phyloP scores from a whole-genome alignment of 2,113 vertebrate species.

The Ammospiza nelsoni region DNA sequence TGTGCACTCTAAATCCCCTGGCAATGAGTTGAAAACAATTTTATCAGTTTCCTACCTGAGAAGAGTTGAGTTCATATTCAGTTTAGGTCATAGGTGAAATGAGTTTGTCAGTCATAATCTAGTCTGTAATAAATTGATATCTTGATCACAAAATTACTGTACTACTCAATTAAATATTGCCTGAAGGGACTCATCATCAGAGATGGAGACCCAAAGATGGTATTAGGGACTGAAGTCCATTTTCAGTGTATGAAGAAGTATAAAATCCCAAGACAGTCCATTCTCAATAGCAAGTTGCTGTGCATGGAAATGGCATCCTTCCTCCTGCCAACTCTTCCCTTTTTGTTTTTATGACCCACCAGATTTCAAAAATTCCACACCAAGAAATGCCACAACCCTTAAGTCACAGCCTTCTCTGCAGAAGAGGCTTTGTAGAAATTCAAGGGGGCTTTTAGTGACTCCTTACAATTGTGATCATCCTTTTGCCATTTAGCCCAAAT shows the following conservation, averaged over 20 bases:
- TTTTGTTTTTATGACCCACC: neutral
- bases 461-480: accelerated
- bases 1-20: neutral
- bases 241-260: neutral
- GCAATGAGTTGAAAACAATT: neutral
- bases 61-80: neutral
- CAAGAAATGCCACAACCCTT: neutral
- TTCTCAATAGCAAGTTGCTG: neutral
- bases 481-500: neutral
- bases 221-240: neutral
- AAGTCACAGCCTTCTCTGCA: neutral
- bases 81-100: slow-evolving; percentile 45
- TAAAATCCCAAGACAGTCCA: neutral
- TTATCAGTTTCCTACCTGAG: slow-evolving; percentile 5
- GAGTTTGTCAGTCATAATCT: slow-evolving; percentile 41
- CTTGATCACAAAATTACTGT: slow-evolving; percentile 42
- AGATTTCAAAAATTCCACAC: neutral
- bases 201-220: neutral
- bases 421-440: neutral
- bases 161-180: slow-evolving; percentile 37
- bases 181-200: slow-evolving; percentile 23
- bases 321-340: neutral
- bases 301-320: neutral
- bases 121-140: slow-evolving; percentile 47
- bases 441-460: neutral